Evolutionary conservation across 2,797 vertebrate genomes (phyloP).

Genomic region (Poeciliopsis infans): DNA sequence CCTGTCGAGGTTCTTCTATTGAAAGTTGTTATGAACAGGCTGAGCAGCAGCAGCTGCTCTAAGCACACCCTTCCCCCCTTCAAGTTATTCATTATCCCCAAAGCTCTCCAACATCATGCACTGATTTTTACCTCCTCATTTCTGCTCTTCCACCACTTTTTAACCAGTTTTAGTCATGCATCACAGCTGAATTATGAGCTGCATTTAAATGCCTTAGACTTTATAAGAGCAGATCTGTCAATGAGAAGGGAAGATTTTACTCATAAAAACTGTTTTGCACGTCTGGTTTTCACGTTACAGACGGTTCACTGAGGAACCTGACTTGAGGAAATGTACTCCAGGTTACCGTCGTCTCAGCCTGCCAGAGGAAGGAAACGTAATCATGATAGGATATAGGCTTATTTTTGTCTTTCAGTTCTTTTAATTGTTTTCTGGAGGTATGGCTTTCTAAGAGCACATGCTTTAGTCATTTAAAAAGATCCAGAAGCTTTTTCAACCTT

Average conservation of each 20-base stretch:
- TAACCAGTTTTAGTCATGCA: neutral
- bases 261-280: neutral
- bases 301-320: neutral
- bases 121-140: slow-evolving; percentile 21
- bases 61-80: slow-evolving; percentile 47
- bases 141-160: neutral
- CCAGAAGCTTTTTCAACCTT: neutral
- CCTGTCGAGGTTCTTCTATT: neutral
- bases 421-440: neutral
- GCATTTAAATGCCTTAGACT: neutral
- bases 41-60: slow-evolving; percentile 52
- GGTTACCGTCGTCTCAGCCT: slow-evolving; percentile 8
- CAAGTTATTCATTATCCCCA: slow-evolving; percentile 2
- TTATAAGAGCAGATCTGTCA: neutral
- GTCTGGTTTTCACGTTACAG: neutral
- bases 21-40: neutral
- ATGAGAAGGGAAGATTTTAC: neutral
- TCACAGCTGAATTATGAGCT: neutral
- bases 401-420: neutral
- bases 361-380: neutral
- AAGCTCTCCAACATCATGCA: neutral
- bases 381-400: neutral
- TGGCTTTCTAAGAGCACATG: neutral
- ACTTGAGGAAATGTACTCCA: neutral
- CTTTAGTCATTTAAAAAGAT: neutral